These are phyloP conservation scores for Eumaeus atala DNA, from an alignment of 1,140 invertebrate species.

Conservation along the genomic window DNA sequence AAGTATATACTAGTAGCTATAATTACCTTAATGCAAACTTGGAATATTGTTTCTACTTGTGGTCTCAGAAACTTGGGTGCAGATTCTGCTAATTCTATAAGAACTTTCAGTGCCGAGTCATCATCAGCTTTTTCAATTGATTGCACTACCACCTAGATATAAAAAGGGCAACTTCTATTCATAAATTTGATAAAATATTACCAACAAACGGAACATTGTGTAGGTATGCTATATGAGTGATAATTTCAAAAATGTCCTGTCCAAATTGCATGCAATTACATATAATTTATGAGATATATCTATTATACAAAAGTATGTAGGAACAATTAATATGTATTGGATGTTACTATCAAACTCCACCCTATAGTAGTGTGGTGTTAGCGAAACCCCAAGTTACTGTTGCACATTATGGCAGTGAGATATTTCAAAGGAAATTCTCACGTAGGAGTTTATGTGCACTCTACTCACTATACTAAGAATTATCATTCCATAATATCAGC, in stretches of 20 bases:
- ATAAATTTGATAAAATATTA: too few relatives aligned
- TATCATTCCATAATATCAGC: slow-evolving; percentile 9
- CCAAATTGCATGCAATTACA: too few relatives aligned
- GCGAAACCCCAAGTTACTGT: slow-evolving; percentile 50
- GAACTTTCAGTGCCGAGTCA: slow-evolving; percentile 90
- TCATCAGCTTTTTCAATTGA: slow-evolving; percentile 90
- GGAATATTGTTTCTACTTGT: slow-evolving; percentile 90
- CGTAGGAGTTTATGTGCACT: slow-evolving; percentile 46
- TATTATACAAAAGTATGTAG: too few relatives aligned
- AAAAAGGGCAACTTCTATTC: too few relatives aligned
- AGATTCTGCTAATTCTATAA: slow-evolving; percentile 95
- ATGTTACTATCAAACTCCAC: slow-evolving; percentile 61
- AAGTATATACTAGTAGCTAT: neutral
- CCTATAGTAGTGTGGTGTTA: slow-evolving; percentile 48
- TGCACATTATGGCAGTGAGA: slow-evolving; percentile 47
- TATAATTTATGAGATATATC: too few relatives aligned
- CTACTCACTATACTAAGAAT: slow-evolving; percentile 10
- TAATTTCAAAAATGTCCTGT: too few relatives aligned
- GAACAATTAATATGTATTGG: slow-evolving; percentile 34
- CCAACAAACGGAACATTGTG: too few relatives aligned
- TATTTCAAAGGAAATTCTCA: slow-evolving; percentile 38
- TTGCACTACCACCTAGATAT: slow-evolving; percentile 79
- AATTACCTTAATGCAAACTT: slow-evolving; percentile 91
- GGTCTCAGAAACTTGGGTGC: slow-evolving; percentile 93
- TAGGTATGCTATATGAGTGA: too few relatives aligned